Evolutionary conservation across 2,113 vertebrate genomes (phyloP), one percentile per base, ranked within the genome.

Genomic region (Chaetura pelagica): DNA sequence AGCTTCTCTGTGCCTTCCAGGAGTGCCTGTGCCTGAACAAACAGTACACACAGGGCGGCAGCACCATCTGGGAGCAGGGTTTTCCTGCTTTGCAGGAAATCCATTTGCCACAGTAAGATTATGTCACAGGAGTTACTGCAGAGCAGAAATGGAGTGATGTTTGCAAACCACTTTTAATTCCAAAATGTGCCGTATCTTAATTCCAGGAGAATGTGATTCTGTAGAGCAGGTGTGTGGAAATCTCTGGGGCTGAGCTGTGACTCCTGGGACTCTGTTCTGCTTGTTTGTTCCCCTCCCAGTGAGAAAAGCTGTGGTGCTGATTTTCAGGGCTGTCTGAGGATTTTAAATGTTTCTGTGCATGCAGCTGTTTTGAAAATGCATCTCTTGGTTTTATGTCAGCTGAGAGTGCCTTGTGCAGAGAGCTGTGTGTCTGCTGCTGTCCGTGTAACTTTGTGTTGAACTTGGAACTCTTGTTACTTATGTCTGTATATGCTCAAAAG

Each of bases 141-240:
- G 71, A 79, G 74, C 58, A 77, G 71, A 82, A 83, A 79, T 66
- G 30, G 1, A 82, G 78, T 67, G 89, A 55, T 34, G 83, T 86
- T 78, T 95, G 81, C 55, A 85, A 93, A 74, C 32, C 32, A 14
- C 75, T 91, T 42, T 80, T 15, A 55, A 40, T 93, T 88, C 29
- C 38, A 35, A 94, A 95, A 79, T 38, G 46, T 93, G 75, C 89
- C 52, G n/a, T 74, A 84, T 81, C 69, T 94, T 68, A 90, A 84
- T 89, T 87, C 75, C 68, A 40, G 44, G 64, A 80, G 83, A 91
- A 90, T 81, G 90, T 48, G 54, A n/a, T 74, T 93, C 48, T 64
- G 62, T 72, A 75, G 89, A 94, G 78, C 93, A 96, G 96, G 94
- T 93, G 93, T 4, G 9, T 91, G 90, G 59, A 93, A 92, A 81